Conservation (phyloP, 2,113 vertebrate species). For the Upupa epops region DNA sequence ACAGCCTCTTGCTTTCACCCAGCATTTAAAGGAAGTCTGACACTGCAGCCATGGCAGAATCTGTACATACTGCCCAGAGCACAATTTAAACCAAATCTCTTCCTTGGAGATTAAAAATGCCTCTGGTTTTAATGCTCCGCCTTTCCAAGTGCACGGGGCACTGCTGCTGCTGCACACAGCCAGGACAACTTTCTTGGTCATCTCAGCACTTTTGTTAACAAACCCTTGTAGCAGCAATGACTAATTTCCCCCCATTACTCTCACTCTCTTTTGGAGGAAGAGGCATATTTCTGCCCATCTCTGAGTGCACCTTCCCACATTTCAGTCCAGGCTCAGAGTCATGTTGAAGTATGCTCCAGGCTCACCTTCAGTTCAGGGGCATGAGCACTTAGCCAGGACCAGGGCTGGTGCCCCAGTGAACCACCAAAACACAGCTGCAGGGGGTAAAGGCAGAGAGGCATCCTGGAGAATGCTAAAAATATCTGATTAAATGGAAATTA, state of each 20-base stretch:
- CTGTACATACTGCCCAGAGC: background rate
- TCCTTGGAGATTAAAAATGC: background rate
- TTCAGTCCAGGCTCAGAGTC: background rate
- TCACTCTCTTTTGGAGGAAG: background rate
- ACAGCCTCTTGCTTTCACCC: background rate
- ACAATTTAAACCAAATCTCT: background rate
- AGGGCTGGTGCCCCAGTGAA: background rate
- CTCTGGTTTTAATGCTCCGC: background rate
- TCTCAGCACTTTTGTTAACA: background rate
- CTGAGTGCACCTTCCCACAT: background rate
- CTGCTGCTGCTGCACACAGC: background rate
- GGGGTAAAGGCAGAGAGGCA: background rate
- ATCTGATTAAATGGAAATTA: background rate
- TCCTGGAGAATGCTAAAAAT: background rate
- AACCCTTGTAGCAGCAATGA: background rate
- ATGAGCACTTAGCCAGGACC: background rate
- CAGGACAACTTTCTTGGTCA: background rate
- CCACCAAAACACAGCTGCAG: background rate
- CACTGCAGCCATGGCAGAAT: background rate
- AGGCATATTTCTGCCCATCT: background rate
- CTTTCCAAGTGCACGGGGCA: background rate
- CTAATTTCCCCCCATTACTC: background rate
- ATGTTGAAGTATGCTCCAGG: background rate
- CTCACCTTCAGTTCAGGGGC: background rate
- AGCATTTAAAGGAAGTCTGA: background rate